These are phyloP conservation scores for Drosophila lutescens DNA, from an alignment of 2,888 invertebrate species.

Conservation along the genomic window DNA sequence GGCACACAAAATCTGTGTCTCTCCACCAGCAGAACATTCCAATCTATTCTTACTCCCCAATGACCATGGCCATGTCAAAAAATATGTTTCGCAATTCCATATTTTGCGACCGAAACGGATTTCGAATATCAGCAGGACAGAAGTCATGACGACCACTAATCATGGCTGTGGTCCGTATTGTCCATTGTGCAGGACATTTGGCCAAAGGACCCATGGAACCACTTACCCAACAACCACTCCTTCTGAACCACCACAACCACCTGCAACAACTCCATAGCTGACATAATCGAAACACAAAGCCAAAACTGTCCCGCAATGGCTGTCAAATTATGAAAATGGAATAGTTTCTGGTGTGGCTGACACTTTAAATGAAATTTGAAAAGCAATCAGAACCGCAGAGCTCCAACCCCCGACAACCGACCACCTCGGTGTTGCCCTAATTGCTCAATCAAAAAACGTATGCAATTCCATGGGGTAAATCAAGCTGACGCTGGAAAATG, in stretches of 20 bases:
- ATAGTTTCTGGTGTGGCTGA: conserved; percentile 64
- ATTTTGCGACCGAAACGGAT: conserved; percentile 10
- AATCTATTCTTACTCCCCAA: neutral
- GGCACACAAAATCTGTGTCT: neutral
- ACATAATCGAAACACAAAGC: conserved; percentile 21
- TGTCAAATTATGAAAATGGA: conserved; percentile 74
- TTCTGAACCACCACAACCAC: neutral
- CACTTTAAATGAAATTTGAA: conserved; percentile 70
- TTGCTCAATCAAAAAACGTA: conserved; percentile 76
- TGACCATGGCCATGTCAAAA: neutral
- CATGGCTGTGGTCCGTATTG: conserved; percentile 63
- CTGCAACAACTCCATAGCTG: neutral
- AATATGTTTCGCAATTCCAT: conserved; percentile 19
- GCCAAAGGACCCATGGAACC: conserved; percentile 8
- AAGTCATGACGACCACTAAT: conserved; percentile 76
- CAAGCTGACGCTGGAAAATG: conserved; percentile 54
- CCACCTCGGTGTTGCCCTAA: conserved; percentile 52
- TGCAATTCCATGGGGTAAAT: conserved; percentile 74
- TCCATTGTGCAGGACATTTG: conserved; percentile 30
- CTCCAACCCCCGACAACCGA: neutral
- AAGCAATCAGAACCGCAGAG: conserved; percentile 34
- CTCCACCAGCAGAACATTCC: neutral
- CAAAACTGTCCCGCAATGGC: conserved; percentile 41
- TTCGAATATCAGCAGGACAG: conserved; percentile 40
- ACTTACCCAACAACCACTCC: neutral